Conservation (phyloP, 1,140 invertebrate species). For the Psix sp. region DNA sequence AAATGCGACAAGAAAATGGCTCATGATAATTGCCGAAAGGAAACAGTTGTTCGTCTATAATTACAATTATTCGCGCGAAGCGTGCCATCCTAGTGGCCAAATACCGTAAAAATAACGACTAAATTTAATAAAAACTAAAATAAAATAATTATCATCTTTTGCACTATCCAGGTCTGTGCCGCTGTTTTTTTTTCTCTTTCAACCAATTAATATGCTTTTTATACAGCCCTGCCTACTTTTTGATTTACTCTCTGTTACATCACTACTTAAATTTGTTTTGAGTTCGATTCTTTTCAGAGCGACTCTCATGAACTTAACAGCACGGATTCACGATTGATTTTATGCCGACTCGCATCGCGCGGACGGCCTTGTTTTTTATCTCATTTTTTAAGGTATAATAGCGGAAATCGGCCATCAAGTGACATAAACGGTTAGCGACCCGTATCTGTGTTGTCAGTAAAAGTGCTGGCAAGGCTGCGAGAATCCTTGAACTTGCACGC, state of each 20-base stretch:
- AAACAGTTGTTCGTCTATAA: slow-evolving; percentile 14
- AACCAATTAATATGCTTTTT: slow-evolving; percentile 54
- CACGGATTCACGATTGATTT: neutral
- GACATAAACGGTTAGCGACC: slow-evolving; percentile 51
- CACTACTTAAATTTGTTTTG: slow-evolving; percentile 30
- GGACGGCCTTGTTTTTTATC: slow-evolving; percentile 7
- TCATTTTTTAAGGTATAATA: slow-evolving; percentile 5
- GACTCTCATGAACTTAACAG: slow-evolving; percentile 29
- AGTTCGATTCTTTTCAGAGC: slow-evolving; percentile 15
- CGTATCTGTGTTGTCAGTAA: slow-evolving; percentile 59
- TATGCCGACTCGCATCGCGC: neutral
- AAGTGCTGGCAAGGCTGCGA: slow-evolving; percentile 50
- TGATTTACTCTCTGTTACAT: slow-evolving; percentile 38
- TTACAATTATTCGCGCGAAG: slow-evolving; percentile 34
- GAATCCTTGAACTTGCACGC: slow-evolving; percentile 50
- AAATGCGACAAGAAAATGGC: neutral
- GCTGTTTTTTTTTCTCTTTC: slow-evolving; percentile 25
- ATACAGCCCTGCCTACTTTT: slow-evolving; percentile 49
- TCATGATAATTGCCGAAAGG: slow-evolving; percentile 29
- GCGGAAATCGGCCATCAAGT: slow-evolving; percentile 60
- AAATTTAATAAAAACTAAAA: slow-evolving; percentile 21
- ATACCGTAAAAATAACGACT: slow-evolving; percentile 41
- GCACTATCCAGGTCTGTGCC: slow-evolving; percentile 39
- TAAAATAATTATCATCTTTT: slow-evolving; percentile 48
- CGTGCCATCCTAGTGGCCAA: slow-evolving; percentile 22